phyloP scores from a whole-genome alignment of 53 echinoderm and acorn worm genomes.

The Crossaster papposus region DNA sequence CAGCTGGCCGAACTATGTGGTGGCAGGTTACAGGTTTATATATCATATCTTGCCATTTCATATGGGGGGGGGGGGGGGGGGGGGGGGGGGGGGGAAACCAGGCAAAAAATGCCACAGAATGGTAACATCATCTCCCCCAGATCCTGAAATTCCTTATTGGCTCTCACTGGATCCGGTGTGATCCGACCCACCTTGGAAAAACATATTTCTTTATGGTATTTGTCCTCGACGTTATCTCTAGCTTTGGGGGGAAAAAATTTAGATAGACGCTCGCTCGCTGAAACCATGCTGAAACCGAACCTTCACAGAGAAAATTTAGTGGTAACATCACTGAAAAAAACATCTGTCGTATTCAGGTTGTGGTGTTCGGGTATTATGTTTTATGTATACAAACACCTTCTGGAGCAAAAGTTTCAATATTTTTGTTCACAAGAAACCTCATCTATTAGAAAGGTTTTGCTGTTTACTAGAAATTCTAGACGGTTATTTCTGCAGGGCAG shows the following conservation, averaged over 20 bases:
- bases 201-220: constrained; percentile 31
- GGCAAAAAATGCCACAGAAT: constrained; percentile 5
- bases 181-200: constrained; percentile 28
- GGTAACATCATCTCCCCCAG: constrained; percentile 18
- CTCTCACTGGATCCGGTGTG: neutral
- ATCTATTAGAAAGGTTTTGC: neutral
- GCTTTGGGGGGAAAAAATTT: constrained; percentile 5
- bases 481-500: neutral
- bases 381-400: neutral
- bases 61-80: too few species aligned
- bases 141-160: constrained; percentile 5
- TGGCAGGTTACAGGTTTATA: neutral
- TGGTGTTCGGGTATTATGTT: too few species aligned
- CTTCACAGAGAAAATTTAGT: neutral
- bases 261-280: too few species aligned
- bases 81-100: constrained; percentile 1
- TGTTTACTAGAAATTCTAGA: neutral
- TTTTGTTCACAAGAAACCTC: neutral
- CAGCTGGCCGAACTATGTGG: constrained; percentile 24
- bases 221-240: neutral
- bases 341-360: neutral
- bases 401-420: neutral
- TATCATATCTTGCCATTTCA: constrained; percentile 33
- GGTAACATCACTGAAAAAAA: neutral
- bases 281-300: constrained; percentile 12